Conservation (phyloP, 92 coral and sea anemone species). For the Virgularia gustaviana region DNA sequence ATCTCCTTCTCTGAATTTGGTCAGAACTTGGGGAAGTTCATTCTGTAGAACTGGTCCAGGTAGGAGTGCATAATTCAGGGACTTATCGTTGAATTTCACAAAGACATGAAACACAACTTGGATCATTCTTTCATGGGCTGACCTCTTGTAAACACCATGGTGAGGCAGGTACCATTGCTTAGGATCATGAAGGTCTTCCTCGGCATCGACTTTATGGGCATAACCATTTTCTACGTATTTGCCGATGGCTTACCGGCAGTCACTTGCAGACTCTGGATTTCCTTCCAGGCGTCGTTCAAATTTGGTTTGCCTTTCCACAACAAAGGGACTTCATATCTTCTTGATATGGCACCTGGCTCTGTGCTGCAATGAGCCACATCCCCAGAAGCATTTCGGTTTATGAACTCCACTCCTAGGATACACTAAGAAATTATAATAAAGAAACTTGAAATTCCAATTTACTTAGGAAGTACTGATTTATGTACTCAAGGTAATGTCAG, state of each 20-base stretch:
- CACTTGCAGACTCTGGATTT: conserved; percentile 43
- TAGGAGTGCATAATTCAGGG: conserved; percentile 49
- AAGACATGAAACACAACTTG: conserved; percentile 22
- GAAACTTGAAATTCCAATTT: too few species aligned
- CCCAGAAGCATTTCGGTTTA: too few species aligned
- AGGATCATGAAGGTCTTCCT: conserved; percentile 27
- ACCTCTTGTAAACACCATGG: conserved; percentile 15
- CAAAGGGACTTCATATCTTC: too few species aligned
- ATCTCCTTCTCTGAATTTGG: conserved; percentile 36
- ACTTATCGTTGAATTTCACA: conserved; percentile 24
- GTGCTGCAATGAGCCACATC: too few species aligned
- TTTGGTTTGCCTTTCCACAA: conserved; percentile 41
- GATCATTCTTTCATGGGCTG: conserved; percentile 9
- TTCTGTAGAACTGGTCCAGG: conserved; percentile 54
- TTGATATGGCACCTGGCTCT: too few species aligned
- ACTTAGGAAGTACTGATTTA: too few species aligned
- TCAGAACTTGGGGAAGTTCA: conserved; percentile 42
- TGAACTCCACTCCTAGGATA: too few species aligned
- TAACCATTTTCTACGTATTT: conserved; percentile 50
- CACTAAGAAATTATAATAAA: too few species aligned
- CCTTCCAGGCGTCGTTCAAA: conserved; percentile 45
- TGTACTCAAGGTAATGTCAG: too few species aligned
- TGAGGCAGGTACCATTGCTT: conserved; percentile 29
- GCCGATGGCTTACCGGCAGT: conserved; percentile 49
- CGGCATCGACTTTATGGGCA: conserved; percentile 51